Base-by-base conservation (phyloP, 2,888 invertebrate genomes). In the Habroteleia sp. region DNA sequence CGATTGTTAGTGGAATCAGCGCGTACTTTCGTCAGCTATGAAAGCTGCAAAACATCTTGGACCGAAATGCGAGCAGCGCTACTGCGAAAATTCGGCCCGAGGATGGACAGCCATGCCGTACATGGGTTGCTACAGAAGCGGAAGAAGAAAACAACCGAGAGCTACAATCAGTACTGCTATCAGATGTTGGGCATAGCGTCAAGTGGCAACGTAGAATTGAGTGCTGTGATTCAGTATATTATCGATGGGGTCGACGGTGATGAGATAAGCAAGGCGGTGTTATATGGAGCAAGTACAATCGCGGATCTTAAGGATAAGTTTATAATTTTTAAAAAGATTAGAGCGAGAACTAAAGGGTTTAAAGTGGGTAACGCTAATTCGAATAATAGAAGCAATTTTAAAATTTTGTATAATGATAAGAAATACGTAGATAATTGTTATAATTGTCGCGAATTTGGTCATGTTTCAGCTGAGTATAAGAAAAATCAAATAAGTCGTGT, bases 161-260 rank as follows among this genome's bases (percentile, higher is more conserved):
- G 46, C 3, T 65, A 54, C 3, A 39, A 50, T 5, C 63, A 77
- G 13, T 77, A 77, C 5, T 65, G 58, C 10, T 76, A 74, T 13
- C 27, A 37, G 7, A 74, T 77, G 74, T 4, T 71, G 17, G 65
- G 69, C 1, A 63, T 77, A 4, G 76, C 50, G 0, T 8, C 65
- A 0, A 44, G 63, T 10, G 71, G 44, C 5, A 16, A 72, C 7
- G 35, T 74, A 39, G 72, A 77, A n/a, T 13, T 35, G 2, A 8
- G 41, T 2, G 54, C 65, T 0, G 8, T 71, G 0, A 76, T 76
- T 4, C 37, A 65, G n/a, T 75, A 10, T 5, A 44, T 44, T 27
- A 27, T 44, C 14, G 44, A 44, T 6, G 11, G 27, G 13, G 27
- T 44, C 6, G 37, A 73, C n/a, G 63, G 69, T 10, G 68, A 72